phyloP scores from a whole-genome alignment of 1,140 invertebrate species.

The Lycorma delicatula region DNA sequence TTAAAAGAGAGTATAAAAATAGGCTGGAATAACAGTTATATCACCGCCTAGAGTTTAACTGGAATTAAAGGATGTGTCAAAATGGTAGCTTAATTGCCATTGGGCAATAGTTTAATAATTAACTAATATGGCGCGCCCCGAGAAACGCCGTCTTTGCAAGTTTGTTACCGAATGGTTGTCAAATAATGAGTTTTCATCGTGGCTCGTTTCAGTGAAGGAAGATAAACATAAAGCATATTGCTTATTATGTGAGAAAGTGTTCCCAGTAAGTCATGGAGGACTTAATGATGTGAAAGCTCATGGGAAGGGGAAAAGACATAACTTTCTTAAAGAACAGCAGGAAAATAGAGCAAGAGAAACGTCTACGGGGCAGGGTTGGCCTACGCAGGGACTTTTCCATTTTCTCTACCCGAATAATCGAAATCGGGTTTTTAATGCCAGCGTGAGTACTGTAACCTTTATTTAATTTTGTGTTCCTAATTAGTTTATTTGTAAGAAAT shows the following conservation, averaged over 20 bases:
- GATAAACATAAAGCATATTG: constrained; percentile 35
- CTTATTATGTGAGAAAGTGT: constrained; percentile 34
- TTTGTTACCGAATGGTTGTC: constrained; percentile 32
- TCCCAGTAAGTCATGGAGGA: constrained; percentile 34
- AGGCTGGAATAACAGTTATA: too few relatives aligned
- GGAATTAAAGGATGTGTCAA: constrained; percentile 2
- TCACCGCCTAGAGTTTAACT: too few relatives aligned
- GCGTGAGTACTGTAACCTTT: neutral
- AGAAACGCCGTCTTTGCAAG: constrained; percentile 34
- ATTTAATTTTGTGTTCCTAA: neutral
- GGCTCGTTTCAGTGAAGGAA: constrained; percentile 32
- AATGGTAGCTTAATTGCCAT: constrained; percentile 16
- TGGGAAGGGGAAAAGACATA: constrained; percentile 36
- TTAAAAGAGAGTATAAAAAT: too few relatives aligned
- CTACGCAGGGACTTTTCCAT: constrained; percentile 17
- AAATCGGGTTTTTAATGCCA: neutral
- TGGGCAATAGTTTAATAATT: constrained; percentile 18
- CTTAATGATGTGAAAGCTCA: constrained; percentile 35
- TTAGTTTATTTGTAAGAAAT: too few relatives aligned
- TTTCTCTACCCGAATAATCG: constrained; percentile 13
- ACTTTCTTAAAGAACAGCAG: constrained; percentile 25
- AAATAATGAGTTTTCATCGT: constrained; percentile 30
- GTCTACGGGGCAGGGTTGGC: constrained; percentile 11
- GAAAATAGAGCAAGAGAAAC: constrained; percentile 18
- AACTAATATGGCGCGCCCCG: constrained; percentile 28